A percentile compares a stretch with the other conserved stretches of the same genome.
These are phyloP conservation scores for Pediacus dermestoides DNA, from an alignment of 2,888 invertebrate species.

Conservation along the genomic window DNA sequence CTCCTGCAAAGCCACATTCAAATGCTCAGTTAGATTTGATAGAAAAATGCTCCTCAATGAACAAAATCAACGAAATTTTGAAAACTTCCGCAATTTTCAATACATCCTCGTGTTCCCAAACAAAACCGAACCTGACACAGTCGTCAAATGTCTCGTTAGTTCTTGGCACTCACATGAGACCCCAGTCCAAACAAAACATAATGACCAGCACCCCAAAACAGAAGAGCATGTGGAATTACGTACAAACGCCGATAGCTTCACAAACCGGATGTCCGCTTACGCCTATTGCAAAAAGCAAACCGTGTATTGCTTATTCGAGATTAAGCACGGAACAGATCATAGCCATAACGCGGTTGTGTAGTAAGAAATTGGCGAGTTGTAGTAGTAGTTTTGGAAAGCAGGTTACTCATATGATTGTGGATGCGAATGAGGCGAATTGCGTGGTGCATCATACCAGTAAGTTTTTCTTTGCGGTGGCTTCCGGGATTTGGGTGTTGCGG, in stretches of 20 bases:
- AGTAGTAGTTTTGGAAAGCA: slow-evolving; percentile 32
- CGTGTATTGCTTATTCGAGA: slow-evolving; percentile 41
- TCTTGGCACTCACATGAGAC: too few relatives aligned
- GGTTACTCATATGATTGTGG: slow-evolving; percentile 46
- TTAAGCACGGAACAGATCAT: slow-evolving; percentile 46
- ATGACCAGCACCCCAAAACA: slow-evolving; percentile 40
- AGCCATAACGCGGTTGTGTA: slow-evolving; percentile 36
- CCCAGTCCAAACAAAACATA: slow-evolving; percentile 19
- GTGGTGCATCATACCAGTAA: slow-evolving; percentile 50
- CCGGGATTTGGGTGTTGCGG: slow-evolving; percentile 57
- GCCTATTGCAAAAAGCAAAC: slow-evolving; percentile 26
- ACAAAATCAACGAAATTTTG: too few relatives aligned
- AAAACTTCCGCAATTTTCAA: slow-evolving; percentile 21
- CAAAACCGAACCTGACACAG: too few relatives aligned
- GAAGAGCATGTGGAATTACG: slow-evolving; percentile 42
- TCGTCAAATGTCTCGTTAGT: too few relatives aligned
- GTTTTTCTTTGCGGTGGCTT: slow-evolving; percentile 56
- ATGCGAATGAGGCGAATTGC: slow-evolving; percentile 36
- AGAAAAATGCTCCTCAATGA: too few relatives aligned
- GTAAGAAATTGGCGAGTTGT: slow-evolving; percentile 39
- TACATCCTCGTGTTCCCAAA: neutral
- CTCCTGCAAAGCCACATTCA: too few relatives aligned
- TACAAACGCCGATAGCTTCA: slow-evolving; percentile 20
- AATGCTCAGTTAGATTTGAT: too few relatives aligned
- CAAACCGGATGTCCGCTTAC: slow-evolving; percentile 2